phyloP scores from a whole-genome alignment of 2,888 invertebrate genomes.

The Philopedon plagiatum region DNA sequence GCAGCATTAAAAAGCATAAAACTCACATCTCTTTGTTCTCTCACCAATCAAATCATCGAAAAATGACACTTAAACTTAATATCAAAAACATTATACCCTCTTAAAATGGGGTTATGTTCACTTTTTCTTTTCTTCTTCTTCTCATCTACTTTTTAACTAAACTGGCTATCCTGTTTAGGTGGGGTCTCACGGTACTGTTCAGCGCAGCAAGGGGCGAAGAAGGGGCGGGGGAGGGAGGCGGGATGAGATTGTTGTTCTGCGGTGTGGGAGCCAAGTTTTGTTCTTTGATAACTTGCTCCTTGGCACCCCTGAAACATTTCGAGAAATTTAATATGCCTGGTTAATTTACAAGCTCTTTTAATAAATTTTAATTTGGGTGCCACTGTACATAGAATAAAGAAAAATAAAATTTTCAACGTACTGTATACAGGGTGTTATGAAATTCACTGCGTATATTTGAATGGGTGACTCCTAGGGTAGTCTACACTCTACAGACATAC shows the following conservation, averaged over 20 bases:
- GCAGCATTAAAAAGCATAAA: not conserved
- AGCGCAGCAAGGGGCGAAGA: conserved; percentile 65
- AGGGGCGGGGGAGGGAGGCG: conserved; percentile 65
- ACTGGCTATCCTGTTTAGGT: conserved; percentile 69
- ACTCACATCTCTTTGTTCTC: not conserved
- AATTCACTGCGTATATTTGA: too few species aligned
- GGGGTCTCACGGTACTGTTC: conserved; percentile 67
- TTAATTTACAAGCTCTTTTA: too few species aligned
- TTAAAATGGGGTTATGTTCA: conserved; percentile 1
- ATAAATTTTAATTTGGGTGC: too few species aligned
- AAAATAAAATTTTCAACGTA: too few species aligned
- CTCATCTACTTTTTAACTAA: conserved; percentile 68
- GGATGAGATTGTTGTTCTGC: conserved; percentile 66
- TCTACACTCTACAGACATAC: too few species aligned
- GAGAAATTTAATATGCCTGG: too few species aligned
- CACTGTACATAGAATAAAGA: too few species aligned
- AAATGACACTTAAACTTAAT: not conserved
- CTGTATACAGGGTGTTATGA: too few species aligned
- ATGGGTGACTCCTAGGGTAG: too few species aligned
- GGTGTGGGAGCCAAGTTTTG: conserved; percentile 52
- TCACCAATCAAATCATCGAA: not conserved
- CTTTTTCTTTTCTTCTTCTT: not conserved
- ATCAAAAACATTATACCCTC: not conserved
- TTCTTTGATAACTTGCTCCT: conserved; percentile 70
- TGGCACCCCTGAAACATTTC: conserved; percentile 69